Evolutionary conservation across 92 coral and sea anemone genomes (phyloP).

Genomic region (Plumapathes pennacea): DNA sequence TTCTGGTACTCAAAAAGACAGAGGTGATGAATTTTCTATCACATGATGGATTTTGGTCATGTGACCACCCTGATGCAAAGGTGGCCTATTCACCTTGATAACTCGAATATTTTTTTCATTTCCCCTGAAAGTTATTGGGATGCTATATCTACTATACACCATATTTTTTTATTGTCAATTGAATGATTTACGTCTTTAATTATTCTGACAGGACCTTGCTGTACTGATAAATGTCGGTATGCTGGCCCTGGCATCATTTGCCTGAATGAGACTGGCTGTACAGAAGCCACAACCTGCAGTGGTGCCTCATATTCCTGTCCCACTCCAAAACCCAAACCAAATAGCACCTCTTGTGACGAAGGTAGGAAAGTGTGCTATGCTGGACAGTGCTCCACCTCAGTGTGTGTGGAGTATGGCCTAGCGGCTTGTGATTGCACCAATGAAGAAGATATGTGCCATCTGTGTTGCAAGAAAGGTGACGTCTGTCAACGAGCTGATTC

Average conservation of each 20-base stretch:
- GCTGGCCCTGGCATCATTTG: conserved; percentile 51
- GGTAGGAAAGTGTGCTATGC: conserved; percentile 67
- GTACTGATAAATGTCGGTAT: conserved; percentile 48
- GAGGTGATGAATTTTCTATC: too few relatives aligned
- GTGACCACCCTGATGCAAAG: too few relatives aligned
- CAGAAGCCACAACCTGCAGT: conserved; percentile 52
- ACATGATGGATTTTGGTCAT: too few relatives aligned
- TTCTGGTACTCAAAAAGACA: too few relatives aligned
- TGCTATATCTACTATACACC: too few relatives aligned
- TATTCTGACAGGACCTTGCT: conserved; percentile 87
- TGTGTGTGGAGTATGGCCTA: conserved; percentile 59
- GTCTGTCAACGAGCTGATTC: too few relatives aligned
- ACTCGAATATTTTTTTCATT: too few relatives aligned
- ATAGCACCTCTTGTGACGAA: conserved; percentile 54
- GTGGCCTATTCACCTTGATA: too few relatives aligned
- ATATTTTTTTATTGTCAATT: too few relatives aligned
- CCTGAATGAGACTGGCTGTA: conserved; percentile 63
- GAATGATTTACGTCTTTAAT: too few relatives aligned
- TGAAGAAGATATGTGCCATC: conserved; percentile 74
- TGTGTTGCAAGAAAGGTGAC: conserved; percentile 75
- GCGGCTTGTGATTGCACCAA: conserved; percentile 73
- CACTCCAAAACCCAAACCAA: conserved; percentile 14
- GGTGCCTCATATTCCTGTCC: conserved; percentile 62
- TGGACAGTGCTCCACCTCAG: conserved; percentile 74
- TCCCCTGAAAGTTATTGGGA: too few relatives aligned